phyloP scores from a whole-genome alignment of 2,888 invertebrate species.

The Amblyjoppa proteus region DNA sequence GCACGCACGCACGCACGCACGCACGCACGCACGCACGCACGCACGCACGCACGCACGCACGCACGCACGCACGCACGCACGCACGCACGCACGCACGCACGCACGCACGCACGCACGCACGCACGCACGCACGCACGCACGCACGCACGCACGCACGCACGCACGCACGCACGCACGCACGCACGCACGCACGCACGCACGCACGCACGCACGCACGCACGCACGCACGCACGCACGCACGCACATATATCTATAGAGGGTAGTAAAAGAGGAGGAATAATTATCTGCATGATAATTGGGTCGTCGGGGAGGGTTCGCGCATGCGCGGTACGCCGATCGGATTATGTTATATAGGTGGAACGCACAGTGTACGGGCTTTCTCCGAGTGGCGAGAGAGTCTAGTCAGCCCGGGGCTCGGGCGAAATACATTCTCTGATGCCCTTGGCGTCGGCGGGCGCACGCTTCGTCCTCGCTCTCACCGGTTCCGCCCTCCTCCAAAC shows the following conservation, averaged over 20 bases:
- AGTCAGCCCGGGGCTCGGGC: conserved; percentile 1
- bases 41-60: too few species aligned
- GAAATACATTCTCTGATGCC: conserved; percentile 15
- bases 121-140: too few species aligned
- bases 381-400: not conserved
- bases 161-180: too few species aligned
- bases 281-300: conserved; percentile 58
- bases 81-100: too few species aligned
- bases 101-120: not conserved
- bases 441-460: conserved; percentile 23
- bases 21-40: not conserved
- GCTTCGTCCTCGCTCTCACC: not conserved
- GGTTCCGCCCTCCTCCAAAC: not conserved
- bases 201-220: fast-evolving
- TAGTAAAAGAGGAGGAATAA: conserved; percentile 33
- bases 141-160: not conserved
- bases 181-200: not conserved
- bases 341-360: not conserved
- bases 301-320: conserved; percentile 40
- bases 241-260: not conserved
- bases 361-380: not conserved
- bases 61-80: not conserved
- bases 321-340: conserved; percentile 9
- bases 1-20: too few species aligned
- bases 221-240: not conserved